Evolutionary conservation across 2,888 invertebrate species (phyloP).

Genomic region (Protophormia terraenovae): DNA sequence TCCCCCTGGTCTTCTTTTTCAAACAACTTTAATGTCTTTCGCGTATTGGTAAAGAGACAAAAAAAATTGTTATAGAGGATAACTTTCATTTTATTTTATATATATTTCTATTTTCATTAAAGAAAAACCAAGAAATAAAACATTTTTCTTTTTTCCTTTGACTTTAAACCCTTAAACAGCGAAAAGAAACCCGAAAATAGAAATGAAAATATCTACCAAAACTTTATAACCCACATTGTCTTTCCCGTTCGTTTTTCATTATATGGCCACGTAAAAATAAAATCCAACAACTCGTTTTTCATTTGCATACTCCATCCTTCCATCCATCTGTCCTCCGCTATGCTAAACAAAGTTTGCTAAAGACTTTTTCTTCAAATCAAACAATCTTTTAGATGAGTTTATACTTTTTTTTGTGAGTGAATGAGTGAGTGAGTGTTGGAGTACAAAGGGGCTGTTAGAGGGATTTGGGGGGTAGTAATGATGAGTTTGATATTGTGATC

Average conservation of each 20-base stretch:
- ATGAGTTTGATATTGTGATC: constrained; percentile 11
- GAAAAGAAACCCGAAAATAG: background rate
- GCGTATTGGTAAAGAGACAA: background rate
- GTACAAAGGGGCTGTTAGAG: background rate
- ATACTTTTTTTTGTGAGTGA: background rate
- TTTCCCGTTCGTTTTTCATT: constrained; percentile 15
- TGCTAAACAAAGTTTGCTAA: constrained; percentile 28
- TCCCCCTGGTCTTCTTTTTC: background rate
- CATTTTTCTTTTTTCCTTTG: background rate
- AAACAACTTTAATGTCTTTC: constrained; percentile 28
- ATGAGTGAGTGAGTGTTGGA: background rate
- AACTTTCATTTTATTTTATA: constrained; percentile 20
- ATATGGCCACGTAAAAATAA: constrained; percentile 11
- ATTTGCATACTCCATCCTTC: constrained; percentile 36
- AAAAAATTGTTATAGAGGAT: background rate
- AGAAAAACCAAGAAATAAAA: background rate
- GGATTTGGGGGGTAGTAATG: background rate
- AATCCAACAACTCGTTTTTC: constrained; percentile 52
- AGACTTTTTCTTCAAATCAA: constrained; percentile 19
- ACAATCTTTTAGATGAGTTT: constrained; percentile 13
- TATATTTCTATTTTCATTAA: background rate
- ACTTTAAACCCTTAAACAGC: constrained; percentile 14
- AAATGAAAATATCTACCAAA: background rate
- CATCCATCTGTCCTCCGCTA: background rate
- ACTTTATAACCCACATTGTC: constrained; percentile 29